Base-by-base conservation (phyloP, 2,888 invertebrate genomes). In the Taphrorychus bicolor region DNA sequence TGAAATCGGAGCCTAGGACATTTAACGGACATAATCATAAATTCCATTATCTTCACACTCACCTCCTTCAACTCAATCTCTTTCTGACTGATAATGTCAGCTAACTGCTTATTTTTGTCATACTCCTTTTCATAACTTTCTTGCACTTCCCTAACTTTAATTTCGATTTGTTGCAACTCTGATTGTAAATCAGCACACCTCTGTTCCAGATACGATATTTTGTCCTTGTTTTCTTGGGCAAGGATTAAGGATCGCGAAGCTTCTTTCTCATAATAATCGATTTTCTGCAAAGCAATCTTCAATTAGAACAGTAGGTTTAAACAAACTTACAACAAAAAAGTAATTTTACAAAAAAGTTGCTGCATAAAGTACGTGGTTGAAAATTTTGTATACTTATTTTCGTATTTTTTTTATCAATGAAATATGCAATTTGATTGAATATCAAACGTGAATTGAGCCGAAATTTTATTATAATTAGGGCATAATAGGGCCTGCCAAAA, bases 241-340 rank as follows among this genome's bases (percentile, higher is more conserved):
- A 92, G 78, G 73, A 88, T 88, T 48, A 91, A 80, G 0, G 91
- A 88, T 82, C 91, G 90, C 23, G 90, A 87, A 1, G 91, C 82
- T 82, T 94, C 93, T 4, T 86, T 84, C 82, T 93, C 92, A 72
- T 88, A 86, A 42, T 87, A 85, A 69, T 85, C 85, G 0, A 88
- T 84, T 81, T 88, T 81, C 82, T 81, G 57, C 19, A 74, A 73
- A 52, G 19, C 2, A 42, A 22, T n/a, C n/a, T 49, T 21, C 1
- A 59, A 62, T 22, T 64, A 52, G n/a, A 49, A 18, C 11, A 51
- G n/a, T n/a, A n/a, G n/a, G n/a, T n/a, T n/a, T n/a, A n/a, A n/a
- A n/a, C n/a, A n/a, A 16, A 45, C 5, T 45, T 11, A 45, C 5
- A 14, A 45, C 45, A 45, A 5, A n/a, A n/a, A n/a, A n/a, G n/a